Conservation (phyloP, 2,113 vertebrate species). For the Choloepus hoffmanni region DNA sequence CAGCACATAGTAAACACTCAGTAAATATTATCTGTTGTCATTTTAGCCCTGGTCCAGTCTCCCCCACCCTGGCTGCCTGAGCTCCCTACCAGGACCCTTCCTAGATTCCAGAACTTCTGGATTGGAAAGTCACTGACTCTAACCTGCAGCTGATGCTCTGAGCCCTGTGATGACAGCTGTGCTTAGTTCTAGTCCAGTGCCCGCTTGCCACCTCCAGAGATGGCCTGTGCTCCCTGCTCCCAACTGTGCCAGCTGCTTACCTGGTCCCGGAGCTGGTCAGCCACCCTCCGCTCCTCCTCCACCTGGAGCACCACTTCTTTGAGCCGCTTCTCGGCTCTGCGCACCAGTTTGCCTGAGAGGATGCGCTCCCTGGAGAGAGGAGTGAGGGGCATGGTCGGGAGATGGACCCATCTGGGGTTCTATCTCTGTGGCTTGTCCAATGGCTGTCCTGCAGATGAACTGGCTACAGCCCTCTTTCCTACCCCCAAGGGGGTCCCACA, state of each 20-base stretch:
- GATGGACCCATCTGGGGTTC: neutral
- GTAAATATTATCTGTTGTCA: neutral
- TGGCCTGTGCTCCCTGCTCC: fast-evolving
- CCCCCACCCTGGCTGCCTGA: neutral
- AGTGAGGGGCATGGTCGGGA: neutral
- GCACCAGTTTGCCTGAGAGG: slow-evolving; percentile 91
- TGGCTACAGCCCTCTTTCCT: neutral
- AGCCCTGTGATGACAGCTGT: fast-evolving
- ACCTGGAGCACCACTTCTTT: slow-evolving; percentile 95
- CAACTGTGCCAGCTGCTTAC: slow-evolving; percentile 64
- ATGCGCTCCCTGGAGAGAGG: slow-evolving; percentile 89
- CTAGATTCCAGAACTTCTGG: neutral
- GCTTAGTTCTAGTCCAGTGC: neutral
- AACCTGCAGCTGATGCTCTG: neutral
- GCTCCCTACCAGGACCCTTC: neutral
- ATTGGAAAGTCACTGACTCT: neutral
- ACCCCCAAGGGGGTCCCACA: neutral
- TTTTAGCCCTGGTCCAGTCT: neutral
- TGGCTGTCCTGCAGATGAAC: neutral
- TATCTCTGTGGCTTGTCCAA: neutral
- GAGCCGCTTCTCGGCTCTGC: slow-evolving; percentile 94
- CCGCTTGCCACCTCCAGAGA: neutral
- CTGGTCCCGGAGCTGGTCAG: slow-evolving; percentile 95
- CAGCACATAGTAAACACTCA: neutral
- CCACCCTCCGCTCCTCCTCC: slow-evolving; percentile 93